These are phyloP conservation scores for Artemia franciscana DNA, from an alignment of 1,140 invertebrate genomes.

Conservation along the genomic window DNA sequence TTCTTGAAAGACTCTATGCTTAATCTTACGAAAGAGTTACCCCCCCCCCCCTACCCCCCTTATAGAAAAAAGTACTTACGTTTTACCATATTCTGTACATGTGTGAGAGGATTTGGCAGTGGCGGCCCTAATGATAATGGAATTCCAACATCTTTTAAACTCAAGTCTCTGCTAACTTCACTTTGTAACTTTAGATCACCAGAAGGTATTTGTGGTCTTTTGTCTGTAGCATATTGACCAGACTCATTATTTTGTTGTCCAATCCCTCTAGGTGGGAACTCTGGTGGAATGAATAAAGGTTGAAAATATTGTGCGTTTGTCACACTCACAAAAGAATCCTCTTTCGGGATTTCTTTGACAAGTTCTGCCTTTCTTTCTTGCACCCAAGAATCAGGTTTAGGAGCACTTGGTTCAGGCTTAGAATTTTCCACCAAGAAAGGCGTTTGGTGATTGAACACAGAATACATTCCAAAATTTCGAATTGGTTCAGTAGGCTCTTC, in stretches of 20 bases:
- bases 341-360: not conserved
- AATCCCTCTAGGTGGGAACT: not conserved
- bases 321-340: not conserved
- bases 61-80: not conserved
- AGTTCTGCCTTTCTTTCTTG: not conserved
- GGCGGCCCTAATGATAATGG: not conserved
- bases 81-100: not conserved
- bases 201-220: not conserved
- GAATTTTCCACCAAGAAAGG: not conserved
- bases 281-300: not conserved
- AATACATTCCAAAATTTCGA: not conserved
- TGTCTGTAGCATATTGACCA: not conserved
- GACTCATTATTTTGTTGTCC: not conserved
- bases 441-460: not conserved
- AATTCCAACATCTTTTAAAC: not conserved
- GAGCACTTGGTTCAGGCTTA: not conserved
- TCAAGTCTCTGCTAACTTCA: not conserved
- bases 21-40: no score
- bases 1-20: no score
- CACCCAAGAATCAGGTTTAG: not conserved
- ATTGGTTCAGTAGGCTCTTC: constrained; percentile 8
- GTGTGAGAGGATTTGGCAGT: not conserved
- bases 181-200: not conserved
- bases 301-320: not conserved
- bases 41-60: no score